phyloP scores from a whole-genome alignment of 2,888 invertebrate genomes.

The Eupithecia subumbrata region DNA sequence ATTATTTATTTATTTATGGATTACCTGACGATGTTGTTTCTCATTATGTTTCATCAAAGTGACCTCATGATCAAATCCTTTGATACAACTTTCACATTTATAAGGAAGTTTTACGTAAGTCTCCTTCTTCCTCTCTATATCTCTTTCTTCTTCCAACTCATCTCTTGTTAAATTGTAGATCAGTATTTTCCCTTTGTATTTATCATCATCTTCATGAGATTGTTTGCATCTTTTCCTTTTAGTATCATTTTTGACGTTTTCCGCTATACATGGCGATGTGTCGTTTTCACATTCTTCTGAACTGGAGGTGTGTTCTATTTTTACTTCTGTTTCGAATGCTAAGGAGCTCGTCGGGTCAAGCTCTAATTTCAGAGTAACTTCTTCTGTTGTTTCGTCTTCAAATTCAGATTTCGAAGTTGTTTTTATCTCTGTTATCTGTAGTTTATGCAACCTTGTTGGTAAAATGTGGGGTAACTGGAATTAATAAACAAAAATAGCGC shows the following conservation, averaged over 20 bases:
- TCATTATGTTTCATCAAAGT: conserved; percentile 62
- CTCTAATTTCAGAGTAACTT: conserved; percentile 14
- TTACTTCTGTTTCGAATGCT: conserved; percentile 53
- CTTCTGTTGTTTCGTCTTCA: conserved; percentile 4
- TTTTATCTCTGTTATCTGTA: conserved; percentile 24
- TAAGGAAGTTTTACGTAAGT: conserved; percentile 64
- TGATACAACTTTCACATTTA: conserved; percentile 67
- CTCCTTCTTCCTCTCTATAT: conserved; percentile 51
- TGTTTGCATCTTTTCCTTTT: conserved; percentile 21
- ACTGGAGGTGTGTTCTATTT: conserved; percentile 55
- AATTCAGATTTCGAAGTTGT: conserved; percentile 21
- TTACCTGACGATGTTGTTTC: conserved; percentile 63
- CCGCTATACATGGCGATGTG: conserved; percentile 45
- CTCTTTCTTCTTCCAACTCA: conserved; percentile 62
- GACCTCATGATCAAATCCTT: conserved; percentile 67
- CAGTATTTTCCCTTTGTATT: conserved; percentile 63
- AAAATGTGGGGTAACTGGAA: conserved; percentile 27
- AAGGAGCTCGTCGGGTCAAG: conserved; percentile 18
- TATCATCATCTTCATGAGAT: conserved; percentile 42
- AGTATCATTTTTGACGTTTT: conserved; percentile 37
- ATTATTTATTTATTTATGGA: no score
- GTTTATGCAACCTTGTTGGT: conserved; percentile 16
- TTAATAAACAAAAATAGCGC: background rate
- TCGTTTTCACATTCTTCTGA: conserved; percentile 59
- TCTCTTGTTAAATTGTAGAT: conserved; percentile 53